A percentile compares a stretch with the other conserved stretches of the same genome.
These are phyloP conservation scores for Dryoscopus gambensis DNA, from an alignment of 2,113 vertebrate species.

Conservation along the genomic window DNA sequence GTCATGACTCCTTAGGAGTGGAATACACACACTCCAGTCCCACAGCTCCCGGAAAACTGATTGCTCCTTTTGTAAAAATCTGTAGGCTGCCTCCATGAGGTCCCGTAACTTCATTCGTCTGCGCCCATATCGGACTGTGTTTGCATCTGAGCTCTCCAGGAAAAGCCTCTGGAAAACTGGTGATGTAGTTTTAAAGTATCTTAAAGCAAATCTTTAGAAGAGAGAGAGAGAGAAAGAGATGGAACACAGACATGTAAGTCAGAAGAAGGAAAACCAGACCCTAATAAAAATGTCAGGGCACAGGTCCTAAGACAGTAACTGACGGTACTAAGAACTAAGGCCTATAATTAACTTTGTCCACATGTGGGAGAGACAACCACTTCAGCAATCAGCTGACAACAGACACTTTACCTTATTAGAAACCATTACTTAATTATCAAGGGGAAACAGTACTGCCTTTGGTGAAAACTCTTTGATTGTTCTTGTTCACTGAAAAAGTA, in stretches of 20 bases:
- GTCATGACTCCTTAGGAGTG: slow-evolving; percentile 92
- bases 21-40: slow-evolving; percentile 98
- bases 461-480: neutral
- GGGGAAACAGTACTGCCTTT: neutral
- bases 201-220: slow-evolving; percentile 83
- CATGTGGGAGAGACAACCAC: neutral
- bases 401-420: neutral
- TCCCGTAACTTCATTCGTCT: slow-evolving; percentile 94
- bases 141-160: slow-evolving; percentile 88
- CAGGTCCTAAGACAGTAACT: neutral
- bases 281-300: neutral
- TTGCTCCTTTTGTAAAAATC: slow-evolving; percentile 86
- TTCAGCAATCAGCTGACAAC: neutral
- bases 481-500: neutral
- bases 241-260: neutral
- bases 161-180: slow-evolving; percentile 97
- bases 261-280: neutral
- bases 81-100: slow-evolving; percentile 93
- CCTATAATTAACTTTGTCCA: neutral
- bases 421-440: neutral
- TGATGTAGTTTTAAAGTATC: slow-evolving; percentile 86
- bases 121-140: slow-evolving; percentile 86
- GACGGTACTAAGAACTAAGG: accelerated
- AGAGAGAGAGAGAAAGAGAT: neutral
- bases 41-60: slow-evolving; percentile 84